These are phyloP conservation scores for Stichopus horrens DNA, from an alignment of 53 echinoderm and acorn worm species.

Conservation along the genomic window DNA sequence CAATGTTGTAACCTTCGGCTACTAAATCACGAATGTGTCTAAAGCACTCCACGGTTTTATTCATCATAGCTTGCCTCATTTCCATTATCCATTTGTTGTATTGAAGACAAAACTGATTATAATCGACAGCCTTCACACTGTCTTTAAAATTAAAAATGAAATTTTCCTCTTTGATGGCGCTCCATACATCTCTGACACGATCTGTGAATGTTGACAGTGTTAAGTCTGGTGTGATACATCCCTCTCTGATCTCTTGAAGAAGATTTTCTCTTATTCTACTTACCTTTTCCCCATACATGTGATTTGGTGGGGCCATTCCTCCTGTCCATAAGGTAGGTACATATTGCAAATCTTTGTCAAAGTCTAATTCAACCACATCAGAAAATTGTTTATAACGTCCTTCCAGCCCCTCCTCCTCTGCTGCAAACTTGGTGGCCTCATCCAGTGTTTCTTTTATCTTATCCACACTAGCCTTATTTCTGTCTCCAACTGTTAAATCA, in stretches of 20 bases:
- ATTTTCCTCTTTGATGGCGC: slow-evolving; percentile 1
- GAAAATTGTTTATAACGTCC: slow-evolving; percentile 26
- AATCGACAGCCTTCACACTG: slow-evolving; percentile 21
- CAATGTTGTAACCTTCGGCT: not conserved
- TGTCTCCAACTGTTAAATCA: slow-evolving; percentile 13
- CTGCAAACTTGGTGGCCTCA: slow-evolving; percentile 22
- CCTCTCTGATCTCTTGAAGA: not conserved
- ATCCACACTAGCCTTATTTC: slow-evolving; percentile 12
- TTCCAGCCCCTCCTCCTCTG: slow-evolving; percentile 18
- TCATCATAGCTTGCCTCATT: slow-evolving; percentile 5
- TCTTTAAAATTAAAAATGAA: slow-evolving; percentile 29
- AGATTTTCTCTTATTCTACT: not conserved
- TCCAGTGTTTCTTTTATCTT: not conserved
- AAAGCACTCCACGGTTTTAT: not conserved
- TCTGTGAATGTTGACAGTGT: not conserved
- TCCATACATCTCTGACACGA: slow-evolving; percentile 31
- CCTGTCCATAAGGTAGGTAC: slow-evolving; percentile 19
- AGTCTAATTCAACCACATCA: slow-evolving; percentile 8
- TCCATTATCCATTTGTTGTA: slow-evolving; percentile 27
- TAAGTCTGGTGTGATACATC: not conserved
- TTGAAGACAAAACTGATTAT: slow-evolving; percentile 1
- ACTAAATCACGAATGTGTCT: not conserved
- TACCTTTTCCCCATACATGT: not conserved
- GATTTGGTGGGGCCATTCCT: slow-evolving; percentile 21
- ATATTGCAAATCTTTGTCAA: slow-evolving; percentile 15